Percentiles rank a stretch among this genome's conserved stretches.
Conservation (phyloP, 2,888 invertebrate genomes). For the Stenolophus ochropezus region DNA sequence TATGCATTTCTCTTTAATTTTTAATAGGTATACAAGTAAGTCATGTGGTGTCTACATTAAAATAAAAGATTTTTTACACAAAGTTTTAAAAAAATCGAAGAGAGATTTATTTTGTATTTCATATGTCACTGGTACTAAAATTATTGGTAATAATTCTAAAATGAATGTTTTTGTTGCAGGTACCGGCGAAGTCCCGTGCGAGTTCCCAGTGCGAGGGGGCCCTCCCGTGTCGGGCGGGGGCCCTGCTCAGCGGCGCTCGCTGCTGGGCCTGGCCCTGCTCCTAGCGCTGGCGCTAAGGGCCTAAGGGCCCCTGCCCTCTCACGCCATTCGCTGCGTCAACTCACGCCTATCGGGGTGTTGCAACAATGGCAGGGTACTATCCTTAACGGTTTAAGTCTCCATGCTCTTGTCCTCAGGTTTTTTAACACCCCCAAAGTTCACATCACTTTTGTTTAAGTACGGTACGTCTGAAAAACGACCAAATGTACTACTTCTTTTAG, state of each 20-base stretch:
- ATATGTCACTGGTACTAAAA: too few relatives aligned
- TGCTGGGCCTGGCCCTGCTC: neutral
- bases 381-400: neutral
- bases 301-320: neutral
- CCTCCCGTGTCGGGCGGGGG: slow-evolving; percentile 63
- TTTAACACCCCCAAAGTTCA: too few relatives aligned
- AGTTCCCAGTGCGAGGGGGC: slow-evolving; percentile 66
- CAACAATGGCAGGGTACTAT: slow-evolving; percentile 1
- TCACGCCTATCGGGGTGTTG: neutral
- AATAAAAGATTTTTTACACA: too few relatives aligned
- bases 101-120: too few relatives aligned
- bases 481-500: too few relatives aligned
- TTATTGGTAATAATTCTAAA: too few relatives aligned
- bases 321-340: neutral
- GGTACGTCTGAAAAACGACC: too few relatives aligned
- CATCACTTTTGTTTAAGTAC: too few relatives aligned
- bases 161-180: slow-evolving; percentile 56
- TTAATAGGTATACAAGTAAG: too few relatives aligned
- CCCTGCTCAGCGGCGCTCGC: neutral
- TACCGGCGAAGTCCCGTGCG: slow-evolving; percentile 61
- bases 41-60: too few relatives aligned
- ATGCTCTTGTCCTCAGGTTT: neutral
- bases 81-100: too few relatives aligned
- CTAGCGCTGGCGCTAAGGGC: neutral
- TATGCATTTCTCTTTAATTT: too few relatives aligned